A percentile compares a stretch with the other conserved stretches of the same genome.
phyloP scores from a whole-genome alignment of 1,140 invertebrate species.

The Bombus vancouverensis region DNA sequence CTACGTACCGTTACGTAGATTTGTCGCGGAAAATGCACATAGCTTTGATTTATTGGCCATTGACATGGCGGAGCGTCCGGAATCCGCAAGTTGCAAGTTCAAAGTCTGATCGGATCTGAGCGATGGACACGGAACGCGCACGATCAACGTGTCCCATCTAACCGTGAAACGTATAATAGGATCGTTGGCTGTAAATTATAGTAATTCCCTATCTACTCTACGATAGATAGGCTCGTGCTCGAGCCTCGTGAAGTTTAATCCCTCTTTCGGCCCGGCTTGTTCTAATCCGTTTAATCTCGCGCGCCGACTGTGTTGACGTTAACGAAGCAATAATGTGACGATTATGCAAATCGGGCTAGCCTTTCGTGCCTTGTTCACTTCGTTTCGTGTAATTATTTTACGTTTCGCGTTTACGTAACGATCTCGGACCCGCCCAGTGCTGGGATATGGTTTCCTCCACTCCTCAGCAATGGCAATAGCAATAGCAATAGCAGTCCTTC shows the following conservation, averaged over 20 bases:
- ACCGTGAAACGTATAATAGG: constrained; percentile 16
- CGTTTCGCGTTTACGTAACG: neutral
- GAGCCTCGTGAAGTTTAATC: constrained; percentile 1
- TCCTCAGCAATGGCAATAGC: too few species aligned
- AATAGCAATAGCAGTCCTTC: too few species aligned
- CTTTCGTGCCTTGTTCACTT: neutral
- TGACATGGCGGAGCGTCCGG: constrained; percentile 38
- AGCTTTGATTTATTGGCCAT: neutral
- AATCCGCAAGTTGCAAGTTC: constrained; percentile 24
- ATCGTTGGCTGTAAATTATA: constrained; percentile 25
- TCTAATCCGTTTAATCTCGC: constrained; percentile 23
- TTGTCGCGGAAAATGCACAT: neutral
- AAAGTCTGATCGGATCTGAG: constrained; percentile 23
- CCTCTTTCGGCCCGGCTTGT: neutral
- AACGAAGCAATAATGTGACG: constrained; percentile 26
- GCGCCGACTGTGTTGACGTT: constrained; percentile 14
- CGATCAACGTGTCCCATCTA: constrained; percentile 35
- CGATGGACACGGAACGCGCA: constrained; percentile 31
- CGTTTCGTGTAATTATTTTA: neutral
- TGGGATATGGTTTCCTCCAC: neutral
- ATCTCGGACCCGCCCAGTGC: too few species aligned
- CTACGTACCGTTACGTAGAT: neutral
- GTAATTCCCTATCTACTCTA: neutral
- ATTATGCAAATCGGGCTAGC: constrained; percentile 20
- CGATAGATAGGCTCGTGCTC: too few species aligned